Evolutionary conservation across 2,113 vertebrate species (phyloP), one percentile per base, ranked within the genome.

Genomic region (Rhinolophus sinicus): DNA sequence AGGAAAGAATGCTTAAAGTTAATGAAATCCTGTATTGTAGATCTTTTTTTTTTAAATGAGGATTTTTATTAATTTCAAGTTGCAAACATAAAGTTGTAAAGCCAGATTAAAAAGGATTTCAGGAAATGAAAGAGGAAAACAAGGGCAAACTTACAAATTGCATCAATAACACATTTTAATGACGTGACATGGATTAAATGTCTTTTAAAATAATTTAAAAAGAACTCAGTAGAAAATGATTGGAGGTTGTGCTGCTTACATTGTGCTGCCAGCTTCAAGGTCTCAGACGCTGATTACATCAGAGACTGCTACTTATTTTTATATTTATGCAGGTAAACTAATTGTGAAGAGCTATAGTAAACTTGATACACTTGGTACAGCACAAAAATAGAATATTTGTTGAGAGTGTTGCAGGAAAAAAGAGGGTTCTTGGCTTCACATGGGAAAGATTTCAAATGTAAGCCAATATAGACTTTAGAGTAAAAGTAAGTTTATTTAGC

Each of bases 31-130:
- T 92, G 26, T 94, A 83, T 50, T 88, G 28, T 30, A 94, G 28
- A 86, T 93, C 65, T 83, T 90, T 69, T 64, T 81, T 62, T 90
- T 91, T 86, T 76, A 54, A 76, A 92, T 72, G 30, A 77, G 38
- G 13, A 13, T 65, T 96, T 88, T 77, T 64, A 83, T 82, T 50
- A 73, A 90, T 33, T 54, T 69, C 30, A 85, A 78, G n/a, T 90
- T 70, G n/a, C 26, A 64, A 93, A 84, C 50, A 83, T 64, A 82
- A 54, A 16, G 52, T 70, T 52, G 35, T 82, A 33, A 87, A 19
- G 7, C 8, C 28, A 76, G 2, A 82, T 83, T 40, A 90, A 75
- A 91, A 82, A 83, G 44, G n/a, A 64, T 70, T 94, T 83, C 30
- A 94, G 77, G 14, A 96, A 90, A 85, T 64, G 56, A 78, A 90